Evolutionary conservation across 2,797 vertebrate species (phyloP), one percentile per base, ranked within the genome.

Genomic region (Telmatherina bonti): DNA sequence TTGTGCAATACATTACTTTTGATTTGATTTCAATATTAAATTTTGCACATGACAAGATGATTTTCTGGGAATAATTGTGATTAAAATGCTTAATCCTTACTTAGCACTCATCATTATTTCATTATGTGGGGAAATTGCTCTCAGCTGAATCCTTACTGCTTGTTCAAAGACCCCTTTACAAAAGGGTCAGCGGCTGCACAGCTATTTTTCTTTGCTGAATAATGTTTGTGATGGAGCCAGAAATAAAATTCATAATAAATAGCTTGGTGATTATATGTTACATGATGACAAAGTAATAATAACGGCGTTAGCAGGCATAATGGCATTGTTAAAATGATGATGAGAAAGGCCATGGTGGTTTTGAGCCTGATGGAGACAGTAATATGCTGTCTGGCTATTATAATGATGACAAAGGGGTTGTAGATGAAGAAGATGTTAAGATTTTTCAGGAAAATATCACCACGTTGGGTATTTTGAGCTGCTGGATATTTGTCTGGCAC

Each of bases 321-420:
- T 45, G 49, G 36, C 67, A 70, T 33, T 35, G 61, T 26, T 20
- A 56, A 27, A 33, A 74, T 59, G 72, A 67, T 49, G 61, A 70
- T 74, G 69, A 77, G 53, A 33, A 77, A 49, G 62, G 47, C 51
- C 22, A 73, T 54, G 74, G 72, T 49, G 58, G 65, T 33, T 41
- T 69, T 71, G 59, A 65, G 70, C 55, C 58, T 57, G 81, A 85
- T 73, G 74, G 76, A 58, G 72, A 78, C 61, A 62, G 72, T 72
- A 56, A 70, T 67, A 49, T 2, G 41, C 81, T 64, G 72, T 54
- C 68, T 63, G 52, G 27, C 24, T 67, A 38, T 36, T 15, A 51
- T 77, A 74, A 83, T 27, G 63, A 67, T 60, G 79, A 85, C 33
- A 47, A 64, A 74, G 53, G 47, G 43, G 52, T 57, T 58, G 33